Percentiles rank a stretch among this genome's conserved stretches.
phyloP scores from a whole-genome alignment of 2,888 invertebrate genomes.

The Rotaria sp. region DNA sequence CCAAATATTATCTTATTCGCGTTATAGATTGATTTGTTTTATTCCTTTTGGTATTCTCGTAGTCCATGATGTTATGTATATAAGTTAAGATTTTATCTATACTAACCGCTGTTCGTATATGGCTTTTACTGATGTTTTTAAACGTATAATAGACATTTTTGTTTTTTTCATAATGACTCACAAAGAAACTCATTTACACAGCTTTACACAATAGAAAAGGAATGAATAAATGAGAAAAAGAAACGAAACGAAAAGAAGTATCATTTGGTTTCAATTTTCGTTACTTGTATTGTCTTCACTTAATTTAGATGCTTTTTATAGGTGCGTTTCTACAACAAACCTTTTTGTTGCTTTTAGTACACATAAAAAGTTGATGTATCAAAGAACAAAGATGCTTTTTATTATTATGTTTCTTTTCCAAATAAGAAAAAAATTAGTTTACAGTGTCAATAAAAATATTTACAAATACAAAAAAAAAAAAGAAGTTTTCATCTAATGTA shows the following conservation, averaged over 20 bases:
- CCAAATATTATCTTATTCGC: background rate
- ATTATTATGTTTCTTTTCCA: background rate
- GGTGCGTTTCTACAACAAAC: background rate
- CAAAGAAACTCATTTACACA: background rate
- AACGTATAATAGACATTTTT: too few species aligned
- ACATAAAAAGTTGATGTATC: background rate
- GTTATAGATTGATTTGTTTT: background rate
- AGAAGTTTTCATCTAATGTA: background rate
- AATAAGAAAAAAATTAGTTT: background rate
- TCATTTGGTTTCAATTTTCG: constrained; percentile 21
- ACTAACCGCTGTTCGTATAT: too few species aligned
- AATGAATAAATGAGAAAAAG: background rate
- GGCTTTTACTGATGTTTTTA: too few species aligned
- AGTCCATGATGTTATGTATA: too few species aligned
- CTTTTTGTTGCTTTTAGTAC: background rate
- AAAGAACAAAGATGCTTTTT: background rate
- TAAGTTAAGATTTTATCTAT: too few species aligned
- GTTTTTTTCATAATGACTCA: background rate
- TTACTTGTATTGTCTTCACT: background rate
- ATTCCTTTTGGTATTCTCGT: too few species aligned
- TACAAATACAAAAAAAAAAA: background rate
- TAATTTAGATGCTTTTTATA: background rate
- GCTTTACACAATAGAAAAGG: background rate
- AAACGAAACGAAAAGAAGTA: background rate
- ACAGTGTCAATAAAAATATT: background rate